Percentiles rank a stretch among this genome's conserved stretches.
phyloP scores from a whole-genome alignment of 2,888 invertebrate genomes.

The Orthosia gracilis region DNA sequence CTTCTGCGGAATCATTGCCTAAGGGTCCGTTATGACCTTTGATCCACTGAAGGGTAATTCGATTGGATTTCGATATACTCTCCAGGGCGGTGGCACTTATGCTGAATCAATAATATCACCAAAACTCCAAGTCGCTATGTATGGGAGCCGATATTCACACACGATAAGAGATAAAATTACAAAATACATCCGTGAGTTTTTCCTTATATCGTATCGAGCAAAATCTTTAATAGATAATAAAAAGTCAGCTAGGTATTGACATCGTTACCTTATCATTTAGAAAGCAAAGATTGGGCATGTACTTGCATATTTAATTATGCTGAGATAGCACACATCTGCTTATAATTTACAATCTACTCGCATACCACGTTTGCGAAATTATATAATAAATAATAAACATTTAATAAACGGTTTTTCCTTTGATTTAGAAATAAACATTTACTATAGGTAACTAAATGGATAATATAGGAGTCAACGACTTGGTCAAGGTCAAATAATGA shows the following conservation, averaged over 20 bases:
- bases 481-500: constrained; percentile 20
- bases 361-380: constrained; percentile 22
- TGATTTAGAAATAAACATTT: not conserved
- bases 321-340: constrained; percentile 10
- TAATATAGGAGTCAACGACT: constrained; percentile 1
- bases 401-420: not conserved
- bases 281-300: constrained; percentile 26
- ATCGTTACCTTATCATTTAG: constrained; percentile 21
- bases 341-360: not conserved
- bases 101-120: not conserved
- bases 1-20: no score
- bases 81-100: no score
- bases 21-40: no score
- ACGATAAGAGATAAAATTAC: constrained; percentile 25
- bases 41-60: no score
- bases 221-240: constrained; percentile 34
- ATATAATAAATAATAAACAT: constrained; percentile 6
- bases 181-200: not conserved
- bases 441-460: no score
- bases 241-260: not conserved
- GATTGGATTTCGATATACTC: no score
- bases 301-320: constrained; percentile 9
- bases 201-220: not conserved
- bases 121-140: not conserved
- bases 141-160: constrained; percentile 4